phyloP scores from a whole-genome alignment of 2,888 invertebrate genomes.

The Dicranocentrus wangi region DNA sequence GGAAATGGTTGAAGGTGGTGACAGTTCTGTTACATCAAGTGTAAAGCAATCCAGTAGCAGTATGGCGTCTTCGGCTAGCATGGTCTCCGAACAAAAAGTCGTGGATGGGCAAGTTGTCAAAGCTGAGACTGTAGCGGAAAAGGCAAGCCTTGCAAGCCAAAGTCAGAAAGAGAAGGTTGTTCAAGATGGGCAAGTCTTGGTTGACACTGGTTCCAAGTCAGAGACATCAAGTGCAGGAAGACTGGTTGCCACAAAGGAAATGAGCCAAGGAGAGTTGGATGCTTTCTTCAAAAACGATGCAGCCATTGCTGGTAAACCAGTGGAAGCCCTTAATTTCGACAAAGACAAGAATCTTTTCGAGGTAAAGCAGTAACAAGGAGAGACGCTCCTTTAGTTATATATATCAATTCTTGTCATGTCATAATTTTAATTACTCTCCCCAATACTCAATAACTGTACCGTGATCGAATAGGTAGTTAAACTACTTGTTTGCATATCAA shows the following conservation, averaged over 20 bases:
- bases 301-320: constrained; percentile 53
- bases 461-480: not conserved
- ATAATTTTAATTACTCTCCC: not conserved
- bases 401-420: constrained; percentile 6
- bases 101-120: constrained; percentile 57
- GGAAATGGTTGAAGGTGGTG: constrained; percentile 38
- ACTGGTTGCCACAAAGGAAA: constrained; percentile 62
- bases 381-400: not conserved
- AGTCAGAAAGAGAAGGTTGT: constrained; percentile 59
- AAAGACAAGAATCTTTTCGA: constrained; percentile 60
- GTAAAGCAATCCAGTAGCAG: constrained; percentile 57
- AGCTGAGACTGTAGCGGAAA: constrained; percentile 58
- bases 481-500: not conserved
- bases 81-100: constrained; percentile 34
- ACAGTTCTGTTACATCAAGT: constrained; percentile 41
- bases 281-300: constrained; percentile 51
- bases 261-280: constrained; percentile 61
- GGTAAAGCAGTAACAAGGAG: constrained; percentile 58
- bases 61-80: constrained; percentile 33
- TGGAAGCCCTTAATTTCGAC: constrained; percentile 64
- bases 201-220: constrained; percentile 44
- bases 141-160: constrained; percentile 31
- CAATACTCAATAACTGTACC: constrained; percentile 8
- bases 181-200: constrained; percentile 59
- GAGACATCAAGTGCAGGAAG: constrained; percentile 43